phyloP scores from a whole-genome alignment of 2,888 invertebrate genomes.

The Oscheius sp. region DNA sequence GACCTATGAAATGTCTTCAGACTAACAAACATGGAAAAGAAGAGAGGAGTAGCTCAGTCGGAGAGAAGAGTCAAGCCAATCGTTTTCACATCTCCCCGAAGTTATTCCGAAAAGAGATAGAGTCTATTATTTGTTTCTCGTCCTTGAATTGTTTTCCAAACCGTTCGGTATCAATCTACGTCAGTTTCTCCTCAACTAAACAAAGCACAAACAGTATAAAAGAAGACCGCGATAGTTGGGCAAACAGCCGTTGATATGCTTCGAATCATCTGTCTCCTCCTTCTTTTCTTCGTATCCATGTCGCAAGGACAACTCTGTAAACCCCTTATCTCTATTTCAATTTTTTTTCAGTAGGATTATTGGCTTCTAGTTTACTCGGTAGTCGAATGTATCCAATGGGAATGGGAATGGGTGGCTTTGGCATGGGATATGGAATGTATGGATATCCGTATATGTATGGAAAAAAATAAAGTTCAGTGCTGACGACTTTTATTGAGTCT shows the following conservation, averaged over 20 bases:
- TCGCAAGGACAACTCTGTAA: neutral
- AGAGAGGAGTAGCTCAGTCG: too few species aligned
- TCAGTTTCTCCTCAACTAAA: neutral
- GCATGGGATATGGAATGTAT: neutral
- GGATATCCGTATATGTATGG: neutral
- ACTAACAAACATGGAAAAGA: too few species aligned
- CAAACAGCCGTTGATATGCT: neutral
- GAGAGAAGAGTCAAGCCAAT: too few species aligned
- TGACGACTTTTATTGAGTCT: neutral
- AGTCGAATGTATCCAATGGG: too few species aligned
- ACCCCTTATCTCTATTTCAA: neutral
- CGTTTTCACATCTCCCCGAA: too few species aligned
- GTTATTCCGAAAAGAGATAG: neutral
- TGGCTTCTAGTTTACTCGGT: neutral
- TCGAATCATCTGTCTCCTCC: neutral
- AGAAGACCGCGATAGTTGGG: neutral
- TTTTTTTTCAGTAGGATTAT: neutral
- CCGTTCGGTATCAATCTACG: neutral
- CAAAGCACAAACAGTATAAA: neutral
- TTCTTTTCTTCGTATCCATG: neutral
- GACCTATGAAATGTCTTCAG: too few species aligned
- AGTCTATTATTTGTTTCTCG: neutral
- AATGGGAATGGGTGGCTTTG: neutral
- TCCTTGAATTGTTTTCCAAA: neutral
- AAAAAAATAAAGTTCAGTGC: neutral